phyloP scores from a whole-genome alignment of 2,888 invertebrate genomes.

The Lomographa bimaculata region DNA sequence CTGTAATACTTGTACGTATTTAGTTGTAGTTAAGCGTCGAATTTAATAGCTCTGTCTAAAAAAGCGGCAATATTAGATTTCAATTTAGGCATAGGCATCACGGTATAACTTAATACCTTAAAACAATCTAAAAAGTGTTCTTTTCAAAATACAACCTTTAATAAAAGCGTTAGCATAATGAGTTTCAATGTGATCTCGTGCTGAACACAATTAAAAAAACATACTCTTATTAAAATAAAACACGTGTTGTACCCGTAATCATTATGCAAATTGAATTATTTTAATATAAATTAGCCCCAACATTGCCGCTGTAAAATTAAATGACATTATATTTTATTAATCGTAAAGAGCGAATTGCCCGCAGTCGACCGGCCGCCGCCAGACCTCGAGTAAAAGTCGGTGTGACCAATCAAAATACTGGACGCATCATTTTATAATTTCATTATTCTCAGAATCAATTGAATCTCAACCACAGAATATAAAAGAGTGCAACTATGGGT shows the following conservation, averaged over 20 bases:
- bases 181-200: too few relatives aligned
- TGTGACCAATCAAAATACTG: slow-evolving; percentile 51
- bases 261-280: slow-evolving; percentile 28
- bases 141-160: too few relatives aligned
- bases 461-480: slow-evolving; percentile 31
- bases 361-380: slow-evolving; percentile 16
- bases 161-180: too few relatives aligned
- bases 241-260: slow-evolving; percentile 9
- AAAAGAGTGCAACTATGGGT: too few relatives aligned
- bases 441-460: slow-evolving; percentile 69
- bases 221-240: slow-evolving; percentile 15
- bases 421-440: slow-evolving; percentile 53
- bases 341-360: slow-evolving; percentile 25
- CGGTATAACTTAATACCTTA: too few relatives aligned
- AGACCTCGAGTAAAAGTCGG: slow-evolving; percentile 32
- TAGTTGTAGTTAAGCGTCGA: too few relatives aligned
- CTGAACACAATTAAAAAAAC: slow-evolving; percentile 10
- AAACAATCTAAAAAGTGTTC: too few relatives aligned
- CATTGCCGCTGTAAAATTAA: slow-evolving; percentile 17
- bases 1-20: too few relatives aligned
- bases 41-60: too few relatives aligned
- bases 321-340: slow-evolving; percentile 20
- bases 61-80: too few relatives aligned
- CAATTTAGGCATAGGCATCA: too few relatives aligned
- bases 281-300: slow-evolving; percentile 16